A percentile compares a stretch with the other conserved stretches of the same genome.
phyloP scores from a whole-genome alignment of 2,888 invertebrate species.

The Halictus quadricinctus region DNA sequence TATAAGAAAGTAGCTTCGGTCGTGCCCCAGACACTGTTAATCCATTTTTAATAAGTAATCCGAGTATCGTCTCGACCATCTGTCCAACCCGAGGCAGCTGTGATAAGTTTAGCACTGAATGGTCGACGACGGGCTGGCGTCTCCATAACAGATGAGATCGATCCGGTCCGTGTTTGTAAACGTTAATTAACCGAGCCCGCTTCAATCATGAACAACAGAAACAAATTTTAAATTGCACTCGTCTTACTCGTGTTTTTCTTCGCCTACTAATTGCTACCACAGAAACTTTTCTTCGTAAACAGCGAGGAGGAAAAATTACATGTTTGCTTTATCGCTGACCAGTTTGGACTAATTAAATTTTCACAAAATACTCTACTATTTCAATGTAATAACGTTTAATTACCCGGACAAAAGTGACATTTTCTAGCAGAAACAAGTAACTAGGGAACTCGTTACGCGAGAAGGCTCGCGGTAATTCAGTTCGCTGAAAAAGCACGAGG shows the following conservation, averaged over 20 bases:
- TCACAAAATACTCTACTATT: not conserved
- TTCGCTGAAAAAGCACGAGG: not conserved
- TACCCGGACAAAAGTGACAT: not conserved
- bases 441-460: not conserved
- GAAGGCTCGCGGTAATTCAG: not conserved
- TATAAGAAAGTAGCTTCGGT: conserved; percentile 40
- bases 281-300: not conserved
- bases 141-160: conserved; percentile 13
- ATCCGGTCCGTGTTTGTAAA: conserved; percentile 27
- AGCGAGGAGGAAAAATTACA: not conserved
- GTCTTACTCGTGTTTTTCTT: too few relatives aligned
- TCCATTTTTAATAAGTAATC: conserved; percentile 62
- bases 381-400: not conserved
- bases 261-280: too few relatives aligned
- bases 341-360: not conserved
- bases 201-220: not conserved
- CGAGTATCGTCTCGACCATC: conserved; percentile 35
- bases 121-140: conserved; percentile 55
- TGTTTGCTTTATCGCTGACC: not conserved
- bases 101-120: conserved; percentile 45
- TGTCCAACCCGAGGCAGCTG: conserved; percentile 37
- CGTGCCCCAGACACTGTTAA: conserved; percentile 48
- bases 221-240: not conserved
- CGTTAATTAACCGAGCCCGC: not conserved
- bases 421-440: not conserved